Evolutionary conservation across 30 jellyfish, hydroid and myxozoan species (phyloP).

Genomic region (Pseudorhiza aurosa): DNA sequence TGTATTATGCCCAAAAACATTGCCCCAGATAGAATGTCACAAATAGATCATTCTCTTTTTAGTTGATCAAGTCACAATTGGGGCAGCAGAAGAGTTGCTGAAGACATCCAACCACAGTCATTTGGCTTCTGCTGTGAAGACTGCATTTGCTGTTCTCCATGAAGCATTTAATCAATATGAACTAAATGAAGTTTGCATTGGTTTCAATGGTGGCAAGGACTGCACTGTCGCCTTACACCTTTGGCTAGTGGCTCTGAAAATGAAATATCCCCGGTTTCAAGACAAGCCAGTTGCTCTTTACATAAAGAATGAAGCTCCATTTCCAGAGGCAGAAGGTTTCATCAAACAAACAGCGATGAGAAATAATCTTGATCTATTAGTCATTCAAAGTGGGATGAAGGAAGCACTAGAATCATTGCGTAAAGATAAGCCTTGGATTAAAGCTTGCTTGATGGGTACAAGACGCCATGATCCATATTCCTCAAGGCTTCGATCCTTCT

Average conservation of each 20-base stretch:
- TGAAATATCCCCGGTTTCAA: slow-evolving; percentile 52
- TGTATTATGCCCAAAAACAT: background rate
- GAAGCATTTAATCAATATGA: slow-evolving; percentile 72
- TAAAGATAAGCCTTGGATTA: slow-evolving; percentile 62
- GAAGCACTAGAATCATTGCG: slow-evolving; percentile 77
- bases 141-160: slow-evolving; percentile 87
- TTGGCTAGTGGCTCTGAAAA: slow-evolving; percentile 76
- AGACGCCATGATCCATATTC: slow-evolving; percentile 98
- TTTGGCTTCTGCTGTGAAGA: slow-evolving; percentile 76
- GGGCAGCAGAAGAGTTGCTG: slow-evolving; percentile 33
- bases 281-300: slow-evolving; percentile 66
- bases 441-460: slow-evolving; percentile 97
- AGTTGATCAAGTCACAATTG: slow-evolving; percentile 45
- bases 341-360: slow-evolving; percentile 60
- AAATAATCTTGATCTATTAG: slow-evolving; percentile 67
- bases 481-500: slow-evolving; percentile 68
- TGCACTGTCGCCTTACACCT: slow-evolving; percentile 93
- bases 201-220: slow-evolving; percentile 99
- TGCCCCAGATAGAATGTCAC: background rate
- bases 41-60: background rate
- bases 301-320: slow-evolving; percentile 80
- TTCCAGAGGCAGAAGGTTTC: slow-evolving; percentile 84
- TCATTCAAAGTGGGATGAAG: slow-evolving; percentile 73
- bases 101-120: slow-evolving; percentile 55
- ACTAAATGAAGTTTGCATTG: slow-evolving; percentile 83